Evolutionary conservation across 2,888 invertebrate genomes (phyloP).

Genomic region (Anaspis maculata): DNA sequence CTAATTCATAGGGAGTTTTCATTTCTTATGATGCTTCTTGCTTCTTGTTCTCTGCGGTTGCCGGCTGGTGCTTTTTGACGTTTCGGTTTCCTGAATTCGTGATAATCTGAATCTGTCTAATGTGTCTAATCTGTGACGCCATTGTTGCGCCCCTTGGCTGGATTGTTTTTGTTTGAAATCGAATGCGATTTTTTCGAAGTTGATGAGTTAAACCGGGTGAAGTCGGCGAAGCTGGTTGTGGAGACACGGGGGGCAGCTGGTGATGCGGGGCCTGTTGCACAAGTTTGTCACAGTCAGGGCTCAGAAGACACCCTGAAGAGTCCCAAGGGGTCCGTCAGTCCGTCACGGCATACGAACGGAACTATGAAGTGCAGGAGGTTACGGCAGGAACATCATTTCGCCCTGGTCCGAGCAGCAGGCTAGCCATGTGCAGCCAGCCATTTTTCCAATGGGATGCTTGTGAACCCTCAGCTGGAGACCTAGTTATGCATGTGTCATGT

Average conservation of each 20-base stretch:
- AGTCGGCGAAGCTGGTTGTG: neutral
- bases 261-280: slow-evolving; percentile 4
- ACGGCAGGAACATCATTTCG: slow-evolving; percentile 3
- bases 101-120: too few relatives aligned
- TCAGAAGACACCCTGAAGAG: slow-evolving; percentile 10
- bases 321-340: too few relatives aligned
- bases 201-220: slow-evolving; percentile 3
- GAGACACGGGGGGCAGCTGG: slow-evolving; percentile 1
- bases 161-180: slow-evolving; percentile 28
- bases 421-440: slow-evolving; percentile 8
- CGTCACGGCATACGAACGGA: too few relatives aligned
- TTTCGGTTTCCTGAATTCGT: neutral
- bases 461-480: slow-evolving; percentile 9
- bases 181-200: slow-evolving; percentile 16
- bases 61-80: neutral
- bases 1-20: too few relatives aligned
- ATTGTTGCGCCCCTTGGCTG: slow-evolving; percentile 29
- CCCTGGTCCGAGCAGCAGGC: slow-evolving; percentile 5
- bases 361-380: slow-evolving; percentile 11
- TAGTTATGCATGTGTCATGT: slow-evolving; percentile 24
- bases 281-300: too few relatives aligned
- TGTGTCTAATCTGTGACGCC: slow-evolving; percentile 33
- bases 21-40: too few relatives aligned
- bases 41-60: too few relatives aligned
- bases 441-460: slow-evolving; percentile 3